Conservation (phyloP, 2,797 vertebrate species). For the Delichon dasypus region DNA sequence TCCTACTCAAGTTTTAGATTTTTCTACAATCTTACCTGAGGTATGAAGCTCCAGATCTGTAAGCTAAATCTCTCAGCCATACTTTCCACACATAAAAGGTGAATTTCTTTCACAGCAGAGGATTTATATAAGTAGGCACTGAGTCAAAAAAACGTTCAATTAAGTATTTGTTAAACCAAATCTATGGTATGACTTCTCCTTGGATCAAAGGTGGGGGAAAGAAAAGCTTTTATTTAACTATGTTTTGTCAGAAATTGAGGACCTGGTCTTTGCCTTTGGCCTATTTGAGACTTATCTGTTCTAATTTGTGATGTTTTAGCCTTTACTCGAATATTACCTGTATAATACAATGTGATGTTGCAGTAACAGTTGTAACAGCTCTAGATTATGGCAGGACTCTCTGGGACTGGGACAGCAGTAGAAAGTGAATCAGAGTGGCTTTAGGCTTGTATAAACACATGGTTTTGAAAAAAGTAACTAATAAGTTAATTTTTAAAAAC, state of each 20-base stretch:
- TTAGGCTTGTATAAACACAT: neutral
- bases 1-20: neutral
- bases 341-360: neutral
- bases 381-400: neutral
- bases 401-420: neutral
- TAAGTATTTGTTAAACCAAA: neutral
- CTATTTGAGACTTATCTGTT: neutral
- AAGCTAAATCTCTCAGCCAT: neutral
- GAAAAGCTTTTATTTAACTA: neutral
- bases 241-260: neutral
- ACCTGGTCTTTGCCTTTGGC: neutral
- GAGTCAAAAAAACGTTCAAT: neutral
- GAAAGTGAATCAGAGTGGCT: neutral
- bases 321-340: fast-evolving
- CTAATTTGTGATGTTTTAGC: neutral
- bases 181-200: neutral
- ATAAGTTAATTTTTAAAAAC: neutral
- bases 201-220: neutral
- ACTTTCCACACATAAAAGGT: neutral
- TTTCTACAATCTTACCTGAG: neutral
- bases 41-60: neutral
- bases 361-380: neutral
- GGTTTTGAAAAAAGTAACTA: neutral
- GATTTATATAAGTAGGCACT: neutral
- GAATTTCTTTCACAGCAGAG: neutral